Conservation (phyloP, 2,888 invertebrate species). For the Anthrax anthrax region DNA sequence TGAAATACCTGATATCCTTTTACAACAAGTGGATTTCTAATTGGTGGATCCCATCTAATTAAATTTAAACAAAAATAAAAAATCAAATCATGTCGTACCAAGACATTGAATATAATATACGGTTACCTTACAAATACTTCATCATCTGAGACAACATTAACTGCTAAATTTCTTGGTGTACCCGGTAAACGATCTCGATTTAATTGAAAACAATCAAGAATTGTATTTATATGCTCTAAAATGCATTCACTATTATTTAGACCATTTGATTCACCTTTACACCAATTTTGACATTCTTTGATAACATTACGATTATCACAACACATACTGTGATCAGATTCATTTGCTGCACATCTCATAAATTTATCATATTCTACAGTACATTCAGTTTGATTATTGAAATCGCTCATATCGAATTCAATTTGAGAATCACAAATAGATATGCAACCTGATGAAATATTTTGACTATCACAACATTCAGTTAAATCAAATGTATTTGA, state of each 20-base stretch:
- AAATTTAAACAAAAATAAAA: no score
- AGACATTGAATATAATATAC: neutral
- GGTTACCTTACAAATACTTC: slow-evolving; percentile 39
- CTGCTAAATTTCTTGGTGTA: slow-evolving; percentile 53
- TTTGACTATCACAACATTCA: slow-evolving; percentile 66
- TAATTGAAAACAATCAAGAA: slow-evolving; percentile 70
- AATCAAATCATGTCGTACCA: no score
- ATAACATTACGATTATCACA: slow-evolving; percentile 70
- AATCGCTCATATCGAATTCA: slow-evolving; percentile 71
- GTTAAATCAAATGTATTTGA: slow-evolving; percentile 55
- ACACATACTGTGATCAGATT: slow-evolving; percentile 70
- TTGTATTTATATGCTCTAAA: slow-evolving; percentile 55
- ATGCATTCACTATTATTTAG: no score
- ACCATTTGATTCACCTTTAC: slow-evolving; percentile 57
- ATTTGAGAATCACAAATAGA: slow-evolving; percentile 73
- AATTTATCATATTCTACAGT: slow-evolving; percentile 71
- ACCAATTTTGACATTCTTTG: slow-evolving; percentile 68
- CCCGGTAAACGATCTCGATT: slow-evolving; percentile 64
- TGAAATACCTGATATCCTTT: slow-evolving; percentile 74
- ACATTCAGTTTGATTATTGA: slow-evolving; percentile 66
- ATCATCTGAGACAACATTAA: slow-evolving; percentile 41
- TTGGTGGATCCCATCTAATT: slow-evolving; percentile 60
- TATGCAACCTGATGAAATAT: slow-evolving; percentile 63
- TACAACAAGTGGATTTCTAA: slow-evolving; percentile 68
- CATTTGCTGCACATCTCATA: slow-evolving; percentile 73